Conservation (phyloP, 2,113 vertebrate genomes). For the Nesospiza acunhae region DNA sequence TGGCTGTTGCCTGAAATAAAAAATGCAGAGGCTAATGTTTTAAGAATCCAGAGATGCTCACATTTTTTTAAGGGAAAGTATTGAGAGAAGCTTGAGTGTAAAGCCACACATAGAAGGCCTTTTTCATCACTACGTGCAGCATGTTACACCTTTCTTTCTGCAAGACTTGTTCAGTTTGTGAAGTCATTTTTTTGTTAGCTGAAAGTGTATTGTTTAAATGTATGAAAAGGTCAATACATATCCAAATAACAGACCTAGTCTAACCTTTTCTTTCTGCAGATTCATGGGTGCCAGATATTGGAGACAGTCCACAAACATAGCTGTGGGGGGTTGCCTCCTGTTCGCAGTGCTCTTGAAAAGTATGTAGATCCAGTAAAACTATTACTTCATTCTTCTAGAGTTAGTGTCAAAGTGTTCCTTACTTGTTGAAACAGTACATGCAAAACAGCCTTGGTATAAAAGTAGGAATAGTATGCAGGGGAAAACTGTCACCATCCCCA, state of each 20-base stretch:
- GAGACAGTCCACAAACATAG: conserved; percentile 96
- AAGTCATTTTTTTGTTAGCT: background rate
- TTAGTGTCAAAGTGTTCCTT: background rate
- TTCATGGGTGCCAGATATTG: conserved; percentile 96
- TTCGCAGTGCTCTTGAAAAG: conserved; percentile 94
- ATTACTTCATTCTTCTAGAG: background rate
- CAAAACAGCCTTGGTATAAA: background rate
- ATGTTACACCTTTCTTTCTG: background rate
- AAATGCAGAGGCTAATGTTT: background rate
- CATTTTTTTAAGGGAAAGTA: background rate
- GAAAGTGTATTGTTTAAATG: background rate
- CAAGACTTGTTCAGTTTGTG: background rate
- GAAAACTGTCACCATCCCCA: background rate
- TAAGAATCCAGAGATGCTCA: background rate
- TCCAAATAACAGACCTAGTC: background rate
- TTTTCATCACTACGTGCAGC: background rate
- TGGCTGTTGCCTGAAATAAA: background rate
- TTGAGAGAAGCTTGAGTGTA: background rate
- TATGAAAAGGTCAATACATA: background rate
- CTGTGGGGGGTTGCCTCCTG: conserved; percentile 93
- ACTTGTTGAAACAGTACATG: background rate
- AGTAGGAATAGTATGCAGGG: background rate
- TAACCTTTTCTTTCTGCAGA: conserved; percentile 75
- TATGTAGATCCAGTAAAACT: conserved; percentile 63
- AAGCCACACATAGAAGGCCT: background rate